A percentile compares a stretch with the other conserved stretches of the same genome.
Conservation (phyloP, 2,888 invertebrate species). For the Seira ritae region DNA sequence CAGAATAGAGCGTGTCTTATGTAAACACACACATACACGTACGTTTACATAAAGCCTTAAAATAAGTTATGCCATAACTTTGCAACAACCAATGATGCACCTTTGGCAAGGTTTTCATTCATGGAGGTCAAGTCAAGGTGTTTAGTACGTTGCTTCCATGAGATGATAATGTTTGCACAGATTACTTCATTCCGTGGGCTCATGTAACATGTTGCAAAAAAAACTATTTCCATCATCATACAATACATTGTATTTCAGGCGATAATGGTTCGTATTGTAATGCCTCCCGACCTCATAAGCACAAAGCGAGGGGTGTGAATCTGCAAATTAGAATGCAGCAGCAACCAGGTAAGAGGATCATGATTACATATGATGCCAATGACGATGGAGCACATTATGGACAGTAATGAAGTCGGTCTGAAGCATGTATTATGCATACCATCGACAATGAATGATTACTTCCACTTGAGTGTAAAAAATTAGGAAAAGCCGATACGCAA, state of each 20-base stretch:
- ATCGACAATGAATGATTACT: too few relatives aligned
- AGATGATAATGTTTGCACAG: conserved; percentile 11
- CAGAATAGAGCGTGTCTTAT: neutral
- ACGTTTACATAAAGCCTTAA: too few relatives aligned
- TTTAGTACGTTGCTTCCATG: conserved; percentile 61
- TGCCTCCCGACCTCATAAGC: neutral
- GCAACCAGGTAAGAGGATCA: neutral
- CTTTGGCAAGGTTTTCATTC: conserved; percentile 45
- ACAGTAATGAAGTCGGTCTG: too few relatives aligned
- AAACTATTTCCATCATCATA: neutral
- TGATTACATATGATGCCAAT: too few relatives aligned
- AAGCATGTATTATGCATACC: too few relatives aligned
- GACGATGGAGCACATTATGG: too few relatives aligned
- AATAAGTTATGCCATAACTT: too few relatives aligned
- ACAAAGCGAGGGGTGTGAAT: neutral
- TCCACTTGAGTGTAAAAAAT: too few relatives aligned
- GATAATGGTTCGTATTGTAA: too few relatives aligned
- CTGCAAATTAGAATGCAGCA: neutral
- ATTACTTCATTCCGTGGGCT: neutral
- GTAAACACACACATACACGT: neutral
- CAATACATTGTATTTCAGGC: neutral
- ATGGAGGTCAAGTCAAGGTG: conserved; percentile 67
- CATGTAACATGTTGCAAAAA: neutral
- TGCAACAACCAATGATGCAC: conserved; percentile 22
- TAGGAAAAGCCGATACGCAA: too few relatives aligned